These are phyloP conservation scores for Emydocephalus ijimae DNA, from an alignment of 2,113 vertebrate genomes.

Conservation along the genomic window DNA sequence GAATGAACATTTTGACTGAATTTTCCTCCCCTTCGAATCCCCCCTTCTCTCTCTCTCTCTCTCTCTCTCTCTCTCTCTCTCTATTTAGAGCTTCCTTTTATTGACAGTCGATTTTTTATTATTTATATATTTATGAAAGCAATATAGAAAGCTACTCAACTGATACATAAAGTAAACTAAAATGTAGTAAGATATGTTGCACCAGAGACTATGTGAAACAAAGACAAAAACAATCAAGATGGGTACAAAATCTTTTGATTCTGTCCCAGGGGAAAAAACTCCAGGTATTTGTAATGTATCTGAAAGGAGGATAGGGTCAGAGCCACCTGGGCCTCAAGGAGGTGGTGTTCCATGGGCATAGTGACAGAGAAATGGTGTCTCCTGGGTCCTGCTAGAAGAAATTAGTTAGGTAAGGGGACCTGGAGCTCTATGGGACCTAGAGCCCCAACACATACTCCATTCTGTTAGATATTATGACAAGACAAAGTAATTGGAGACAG, in stretches of 20 bases:
- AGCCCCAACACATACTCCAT: not conserved
- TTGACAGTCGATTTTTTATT: not conserved
- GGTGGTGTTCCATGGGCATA: not conserved
- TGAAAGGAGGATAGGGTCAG: not conserved
- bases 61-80: not conserved
- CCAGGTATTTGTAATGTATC: not conserved
- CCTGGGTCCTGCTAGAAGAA: not conserved
- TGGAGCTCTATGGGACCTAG: not conserved
- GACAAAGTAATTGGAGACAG: not conserved
- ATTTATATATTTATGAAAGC: not conserved
- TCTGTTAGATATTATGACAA: not conserved
- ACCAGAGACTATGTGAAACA: not conserved
- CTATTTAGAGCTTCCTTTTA: not conserved
- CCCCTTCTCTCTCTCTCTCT: fast-evolving
- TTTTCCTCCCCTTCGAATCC: not conserved
- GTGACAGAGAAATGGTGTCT: not conserved
- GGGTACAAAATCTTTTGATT: not conserved
- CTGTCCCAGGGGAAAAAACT: not conserved
- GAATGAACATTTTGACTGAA: not conserved
- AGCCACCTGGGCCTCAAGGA: not conserved
- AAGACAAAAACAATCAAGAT: not conserved
- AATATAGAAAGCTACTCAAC: too few species aligned
- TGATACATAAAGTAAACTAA: not conserved
- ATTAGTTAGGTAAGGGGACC: not conserved
- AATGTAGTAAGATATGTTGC: not conserved